Evolutionary conservation across 2,113 vertebrate genomes (phyloP).

Genomic region (Vulpes ferrilata): DNA sequence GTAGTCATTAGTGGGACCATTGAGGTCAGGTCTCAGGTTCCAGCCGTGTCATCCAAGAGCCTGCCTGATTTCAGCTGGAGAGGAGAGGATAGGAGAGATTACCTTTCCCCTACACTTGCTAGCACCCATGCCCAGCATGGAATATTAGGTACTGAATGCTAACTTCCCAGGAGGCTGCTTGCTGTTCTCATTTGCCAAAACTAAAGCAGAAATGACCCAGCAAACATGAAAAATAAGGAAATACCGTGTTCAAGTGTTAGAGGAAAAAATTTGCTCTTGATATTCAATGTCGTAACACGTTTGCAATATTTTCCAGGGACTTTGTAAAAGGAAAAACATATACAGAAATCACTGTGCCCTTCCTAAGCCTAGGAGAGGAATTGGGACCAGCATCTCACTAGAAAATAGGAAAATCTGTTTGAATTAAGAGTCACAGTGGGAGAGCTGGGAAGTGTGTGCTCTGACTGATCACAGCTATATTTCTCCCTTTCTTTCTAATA

Average conservation of each 20-base stretch:
- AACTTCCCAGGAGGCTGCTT: neutral
- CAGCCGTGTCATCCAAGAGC: neutral
- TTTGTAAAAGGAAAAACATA: neutral
- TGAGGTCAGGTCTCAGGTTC: slow-evolving; percentile 34
- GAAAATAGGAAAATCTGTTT: slow-evolving; percentile 1
- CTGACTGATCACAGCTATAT: neutral
- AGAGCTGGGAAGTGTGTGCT: neutral
- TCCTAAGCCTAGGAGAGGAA: neutral
- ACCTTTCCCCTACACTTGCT: neutral
- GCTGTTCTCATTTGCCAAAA: neutral
- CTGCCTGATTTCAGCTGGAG: neutral
- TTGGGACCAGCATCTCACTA: neutral
- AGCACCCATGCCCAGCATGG: neutral
- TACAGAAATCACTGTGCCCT: neutral
- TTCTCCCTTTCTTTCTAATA: neutral
- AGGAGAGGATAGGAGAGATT: neutral
- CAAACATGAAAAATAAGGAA: neutral
- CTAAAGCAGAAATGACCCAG: neutral
- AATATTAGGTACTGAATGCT: neutral
- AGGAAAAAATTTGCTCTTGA: neutral
- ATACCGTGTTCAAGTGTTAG: neutral
- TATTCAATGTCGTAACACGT: neutral
- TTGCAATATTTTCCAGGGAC: neutral
- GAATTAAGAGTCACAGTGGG: neutral
- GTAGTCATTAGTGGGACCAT: neutral